Evolutionary conservation across 2,888 invertebrate genomes (phyloP), one percentile per base, ranked within the genome.

Genomic region (Tiliacea citrago): DNA sequence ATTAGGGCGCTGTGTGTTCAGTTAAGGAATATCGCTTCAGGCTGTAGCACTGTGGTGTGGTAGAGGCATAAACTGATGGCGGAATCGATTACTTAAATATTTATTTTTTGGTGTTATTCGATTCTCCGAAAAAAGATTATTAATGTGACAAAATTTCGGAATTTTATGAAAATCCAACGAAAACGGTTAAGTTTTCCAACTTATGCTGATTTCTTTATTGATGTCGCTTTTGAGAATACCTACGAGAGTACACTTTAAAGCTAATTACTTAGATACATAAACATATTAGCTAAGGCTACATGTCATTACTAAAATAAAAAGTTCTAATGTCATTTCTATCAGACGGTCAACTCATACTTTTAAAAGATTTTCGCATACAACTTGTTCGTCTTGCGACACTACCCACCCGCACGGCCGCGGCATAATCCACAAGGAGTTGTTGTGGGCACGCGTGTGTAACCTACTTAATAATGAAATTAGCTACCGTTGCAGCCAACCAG

Each of bases 391-490:
- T 69, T 61, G 47, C 79, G 61, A 63, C 82, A 62, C 63, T 45
- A 55, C 55, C n/a, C n/a, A n/a, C n/a, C n/a, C 42, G 21, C 35
- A 6, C 60, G n/a, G 35, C 62, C 72, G 68, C 63, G 66, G 68
- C 77, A 77, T 91, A 92, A 92, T 92, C 93, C 91, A 88, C 81
- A 77, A 92, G 92, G 93, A 90, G 88, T 88, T 88, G 92, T 88
- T 75, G 85, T 74, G 81, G 88, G 90, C 93, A 90, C 91, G 90
- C 91, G 89, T 89, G 88, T 90, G 87, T 89, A 84, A 88, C 82
- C 83, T 84, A 82, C 89, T 91, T 93, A 92, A 91, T 94, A 94
- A 94, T 93, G 90, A 91, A 93, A 94, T 94, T 94, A 93, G 89
- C 88, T 77, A 73, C 83, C 77, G 72, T 71, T 63, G 79, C 70